phyloP scores from a whole-genome alignment of 2,888 invertebrate species.

The Cancer borealis region DNA sequence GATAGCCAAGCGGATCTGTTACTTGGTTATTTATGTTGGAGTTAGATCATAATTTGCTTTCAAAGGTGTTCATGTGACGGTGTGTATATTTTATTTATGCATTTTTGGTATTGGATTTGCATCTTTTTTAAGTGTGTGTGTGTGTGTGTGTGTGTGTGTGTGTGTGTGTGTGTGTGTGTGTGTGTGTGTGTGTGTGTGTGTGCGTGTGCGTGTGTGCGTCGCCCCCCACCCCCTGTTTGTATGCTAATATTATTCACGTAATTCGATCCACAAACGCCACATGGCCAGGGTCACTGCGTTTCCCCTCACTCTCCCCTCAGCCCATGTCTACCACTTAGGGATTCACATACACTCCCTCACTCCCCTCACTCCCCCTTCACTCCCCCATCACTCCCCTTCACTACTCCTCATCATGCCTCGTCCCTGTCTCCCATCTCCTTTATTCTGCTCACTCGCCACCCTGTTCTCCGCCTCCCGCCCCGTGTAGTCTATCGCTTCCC shows the following conservation, averaged over 20 bases:
- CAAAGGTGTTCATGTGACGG: neutral
- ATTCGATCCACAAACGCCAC: conserved; percentile 26
- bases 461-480: neutral
- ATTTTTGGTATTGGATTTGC: neutral
- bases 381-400: neutral
- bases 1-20: neutral
- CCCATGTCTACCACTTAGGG: neutral
- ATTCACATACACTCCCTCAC: conserved; percentile 35
- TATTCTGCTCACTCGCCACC: neutral
- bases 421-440: neutral
- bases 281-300: neutral
- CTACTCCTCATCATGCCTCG: conserved; percentile 17
- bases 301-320: neutral
- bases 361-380: conserved; percentile 2
- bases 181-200: conserved; percentile 53
- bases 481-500: neutral
- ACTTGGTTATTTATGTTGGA: neutral
- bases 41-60: neutral
- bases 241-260: conserved; percentile 33
- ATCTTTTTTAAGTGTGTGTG: neutral
- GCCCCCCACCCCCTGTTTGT: neutral
- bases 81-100: neutral
- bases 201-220: neutral
- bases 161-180: conserved; percentile 50
- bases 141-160: conserved; percentile 46